Percentiles rank a stretch among this genome's conserved stretches.
These are phyloP conservation scores for Mnemiopsis leidyi DNA, from an alignment of 37 sponge, comb jelly and placozoan genomes.

Conservation along the genomic window DNA sequence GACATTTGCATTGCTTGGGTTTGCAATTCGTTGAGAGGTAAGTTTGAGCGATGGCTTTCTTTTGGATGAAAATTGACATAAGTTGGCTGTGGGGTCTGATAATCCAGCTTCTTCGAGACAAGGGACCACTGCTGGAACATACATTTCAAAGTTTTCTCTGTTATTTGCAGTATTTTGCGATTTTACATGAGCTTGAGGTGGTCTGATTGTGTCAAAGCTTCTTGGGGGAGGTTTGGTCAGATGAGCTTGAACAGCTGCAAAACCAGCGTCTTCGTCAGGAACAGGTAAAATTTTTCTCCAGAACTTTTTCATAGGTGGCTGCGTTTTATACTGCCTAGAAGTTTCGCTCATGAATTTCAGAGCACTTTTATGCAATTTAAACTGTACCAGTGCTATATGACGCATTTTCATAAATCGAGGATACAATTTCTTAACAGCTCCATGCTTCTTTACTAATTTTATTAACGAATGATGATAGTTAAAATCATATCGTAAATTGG, in stretches of 20 bases:
- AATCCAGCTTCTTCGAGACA: neutral
- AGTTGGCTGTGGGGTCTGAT: neutral
- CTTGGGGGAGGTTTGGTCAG: neutral
- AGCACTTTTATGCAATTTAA: neutral
- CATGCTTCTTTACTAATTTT: neutral
- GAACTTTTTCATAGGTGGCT: neutral
- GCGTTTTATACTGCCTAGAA: neutral
- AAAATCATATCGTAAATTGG: neutral
- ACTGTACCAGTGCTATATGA: neutral
- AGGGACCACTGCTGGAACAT: neutral
- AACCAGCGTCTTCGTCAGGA: neutral
- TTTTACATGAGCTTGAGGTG: neutral
- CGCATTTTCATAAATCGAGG: neutral
- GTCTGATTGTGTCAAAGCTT: too few relatives aligned
- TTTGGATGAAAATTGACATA: neutral
- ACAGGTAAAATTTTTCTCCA: neutral
- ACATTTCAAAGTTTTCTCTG: neutral
- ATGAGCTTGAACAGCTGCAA: neutral
- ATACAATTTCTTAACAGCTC: neutral
- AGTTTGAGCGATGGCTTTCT: neutral
- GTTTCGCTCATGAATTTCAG: neutral
- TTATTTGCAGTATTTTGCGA: neutral
- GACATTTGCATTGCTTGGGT: neutral
- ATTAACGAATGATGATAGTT: neutral
- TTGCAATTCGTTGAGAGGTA: neutral